These are phyloP conservation scores for Phycodurus eques DNA, from an alignment of 2,113 vertebrate genomes.

Conservation along the genomic window DNA sequence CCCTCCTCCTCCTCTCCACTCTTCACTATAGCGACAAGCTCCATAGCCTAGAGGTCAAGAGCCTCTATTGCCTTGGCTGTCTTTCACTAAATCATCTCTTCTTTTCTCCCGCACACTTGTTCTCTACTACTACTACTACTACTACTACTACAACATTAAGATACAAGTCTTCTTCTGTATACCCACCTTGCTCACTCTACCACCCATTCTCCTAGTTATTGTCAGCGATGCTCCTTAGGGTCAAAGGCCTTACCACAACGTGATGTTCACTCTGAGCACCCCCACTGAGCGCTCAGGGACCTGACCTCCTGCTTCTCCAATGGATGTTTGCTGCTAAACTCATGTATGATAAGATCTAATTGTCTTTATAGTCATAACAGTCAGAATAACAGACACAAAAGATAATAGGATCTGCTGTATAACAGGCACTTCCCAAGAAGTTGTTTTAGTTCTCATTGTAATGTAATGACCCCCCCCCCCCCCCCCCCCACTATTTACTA, in stretches of 20 bases:
- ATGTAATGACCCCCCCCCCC: too few species aligned
- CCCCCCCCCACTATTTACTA: too few species aligned
- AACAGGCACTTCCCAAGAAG: too few species aligned
- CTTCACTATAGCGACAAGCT: slow-evolving; percentile 43
- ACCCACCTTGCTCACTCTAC: slow-evolving; percentile 5
- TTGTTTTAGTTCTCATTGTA: too few species aligned
- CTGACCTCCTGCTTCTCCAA: background rate
- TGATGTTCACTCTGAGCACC: slow-evolving; percentile 35
- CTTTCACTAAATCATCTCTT: slow-evolving; percentile 34
- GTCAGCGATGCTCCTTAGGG: slow-evolving; percentile 27
- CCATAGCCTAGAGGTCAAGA: slow-evolving; percentile 62
- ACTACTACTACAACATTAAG: slow-evolving; percentile 19
- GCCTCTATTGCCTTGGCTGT: slow-evolving; percentile 46
- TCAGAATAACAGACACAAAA: too few species aligned
- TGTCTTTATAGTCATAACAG: background rate
- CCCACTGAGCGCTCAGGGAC: slow-evolving; percentile 3
- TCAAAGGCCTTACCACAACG: slow-evolving; percentile 28
- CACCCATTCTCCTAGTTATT: slow-evolving; percentile 22
- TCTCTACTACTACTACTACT: slow-evolving; percentile 19
- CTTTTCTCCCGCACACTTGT: slow-evolving; percentile 37
- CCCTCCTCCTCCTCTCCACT: slow-evolving; percentile 9
- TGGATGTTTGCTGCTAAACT: background rate
- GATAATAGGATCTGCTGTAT: too few species aligned
- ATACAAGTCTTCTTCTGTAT: slow-evolving; percentile 5
- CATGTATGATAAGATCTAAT: background rate